Evolutionary conservation across 2,888 invertebrate genomes (phyloP), one percentile per base, ranked within the genome.

Genomic region (Isotomurus palustris): DNA sequence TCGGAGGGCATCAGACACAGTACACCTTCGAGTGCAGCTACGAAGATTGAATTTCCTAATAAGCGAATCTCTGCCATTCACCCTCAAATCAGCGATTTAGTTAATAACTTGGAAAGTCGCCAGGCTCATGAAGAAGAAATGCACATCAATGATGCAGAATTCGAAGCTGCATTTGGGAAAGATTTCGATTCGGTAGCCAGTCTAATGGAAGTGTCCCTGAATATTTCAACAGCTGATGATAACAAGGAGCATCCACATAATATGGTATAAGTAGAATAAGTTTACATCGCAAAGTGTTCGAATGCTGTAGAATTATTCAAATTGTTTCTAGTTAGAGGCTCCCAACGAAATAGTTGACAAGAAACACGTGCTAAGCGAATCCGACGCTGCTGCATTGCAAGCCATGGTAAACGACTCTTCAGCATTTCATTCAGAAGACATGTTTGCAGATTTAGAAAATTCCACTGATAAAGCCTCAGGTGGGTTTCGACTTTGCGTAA

Each of bases 401-500:
- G 65, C 60, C 4, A 29, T 62, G 2, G 62, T 56, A 1, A 55
- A 65, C 14, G 58, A 62, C 22, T 54, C 55, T 2, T 36, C 54
- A 6, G 28, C 36, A 17, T 62, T 62, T 47, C 55, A 59, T 3
- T 65, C 65, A 2, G 60, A 65, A 29, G 65, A 65, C 22, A 36
- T 65, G 28, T 65, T 65, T 59, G 44, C 59, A 3, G 55, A 45
- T 6, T 32, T 27, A 2, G 55, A 51, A 27, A 27, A n/a, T 22
- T 14, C 43, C 3, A 44, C 8, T 29, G 22, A 43, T 22, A 8
- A 10, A 49, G n/a, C 22, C 12, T 44, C 44, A 8, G 24, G 14
- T 5, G 44, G 12, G 14, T 14, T 32, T 32, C 8, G 14, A 32
- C 32, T 32, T 32, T 32, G 8, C 32, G 14, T 10, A 32, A 10